Percentiles rank a stretch among this genome's conserved stretches.
Conservation (phyloP, 2,113 vertebrate genomes). For the Cyanistes caeruleus region DNA sequence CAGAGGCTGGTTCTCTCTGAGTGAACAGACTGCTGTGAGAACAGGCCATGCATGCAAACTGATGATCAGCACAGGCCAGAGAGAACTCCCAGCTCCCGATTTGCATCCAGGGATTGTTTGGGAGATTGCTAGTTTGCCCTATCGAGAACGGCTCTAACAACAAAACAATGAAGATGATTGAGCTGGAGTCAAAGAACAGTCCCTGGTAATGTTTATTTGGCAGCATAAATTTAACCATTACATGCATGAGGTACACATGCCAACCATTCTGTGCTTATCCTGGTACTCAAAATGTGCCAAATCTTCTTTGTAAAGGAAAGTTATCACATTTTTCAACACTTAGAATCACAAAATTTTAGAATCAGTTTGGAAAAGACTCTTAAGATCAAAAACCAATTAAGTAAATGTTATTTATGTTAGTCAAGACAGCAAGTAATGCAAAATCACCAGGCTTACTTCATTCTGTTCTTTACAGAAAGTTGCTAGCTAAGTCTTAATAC, state of each 20-base stretch:
- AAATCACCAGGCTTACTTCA: neutral
- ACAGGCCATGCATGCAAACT: neutral
- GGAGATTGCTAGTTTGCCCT: neutral
- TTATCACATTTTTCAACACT: neutral
- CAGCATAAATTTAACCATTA: neutral
- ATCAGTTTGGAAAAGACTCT: neutral
- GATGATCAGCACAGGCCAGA: neutral
- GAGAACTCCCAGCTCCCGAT: neutral
- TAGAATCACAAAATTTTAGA: neutral
- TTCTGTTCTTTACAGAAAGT: neutral
- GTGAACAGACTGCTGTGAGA: neutral
- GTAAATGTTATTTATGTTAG: neutral
- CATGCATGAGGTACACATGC: neutral
- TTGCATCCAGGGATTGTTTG: neutral
- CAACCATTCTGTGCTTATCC: neutral
- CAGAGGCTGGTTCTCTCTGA: neutral
- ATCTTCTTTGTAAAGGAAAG: neutral
- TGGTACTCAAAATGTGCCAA: neutral
- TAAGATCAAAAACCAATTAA: fast-evolving
- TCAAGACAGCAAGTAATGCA: neutral
- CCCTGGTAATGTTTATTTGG: neutral
- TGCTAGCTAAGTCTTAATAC: neutral
- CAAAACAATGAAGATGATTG: neutral
- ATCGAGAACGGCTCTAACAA: neutral
- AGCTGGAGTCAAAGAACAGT: neutral